Conservation (phyloP, 2,888 invertebrate species). For the Drosophila macrothrix region DNA sequence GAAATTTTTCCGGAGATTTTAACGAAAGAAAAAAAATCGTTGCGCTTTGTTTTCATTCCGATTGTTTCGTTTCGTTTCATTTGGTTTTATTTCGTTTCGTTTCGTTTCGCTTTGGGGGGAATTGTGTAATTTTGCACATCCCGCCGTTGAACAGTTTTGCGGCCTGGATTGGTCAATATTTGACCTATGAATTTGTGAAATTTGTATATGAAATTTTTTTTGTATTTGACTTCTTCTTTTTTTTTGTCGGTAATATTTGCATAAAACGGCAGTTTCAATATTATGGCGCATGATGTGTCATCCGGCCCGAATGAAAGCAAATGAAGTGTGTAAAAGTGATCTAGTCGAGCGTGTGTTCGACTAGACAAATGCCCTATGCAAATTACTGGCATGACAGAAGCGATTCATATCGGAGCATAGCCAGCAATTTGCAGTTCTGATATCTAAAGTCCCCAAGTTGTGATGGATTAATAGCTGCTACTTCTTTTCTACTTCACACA, state of each 20-base stretch:
- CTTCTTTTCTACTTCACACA: not conserved
- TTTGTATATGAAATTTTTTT: conserved; percentile 44
- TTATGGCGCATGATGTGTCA: conserved; percentile 38
- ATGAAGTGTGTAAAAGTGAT: conserved; percentile 13
- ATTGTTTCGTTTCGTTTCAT: conserved; percentile 41
- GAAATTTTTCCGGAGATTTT: conserved; percentile 24
- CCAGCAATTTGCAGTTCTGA: not conserved
- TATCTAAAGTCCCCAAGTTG: not conserved
- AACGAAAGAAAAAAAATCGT: conserved; percentile 8
- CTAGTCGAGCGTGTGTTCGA: not conserved
- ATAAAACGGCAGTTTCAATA: conserved; percentile 61
- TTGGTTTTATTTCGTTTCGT: conserved; percentile 14
- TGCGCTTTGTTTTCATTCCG: conserved; percentile 34
- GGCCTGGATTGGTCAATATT: conserved; percentile 64
- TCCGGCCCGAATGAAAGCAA: conserved; percentile 18
- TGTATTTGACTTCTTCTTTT: conserved; percentile 6
- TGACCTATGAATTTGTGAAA: conserved; percentile 63
- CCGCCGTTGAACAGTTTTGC: conserved; percentile 18
- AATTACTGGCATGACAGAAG: not conserved
- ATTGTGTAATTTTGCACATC: conserved; percentile 71
- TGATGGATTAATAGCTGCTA: not conserved
- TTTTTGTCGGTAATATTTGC: conserved; percentile 46
- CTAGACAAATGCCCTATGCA: conserved; percentile 1
- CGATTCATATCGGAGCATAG: not conserved
- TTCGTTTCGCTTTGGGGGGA: conserved; percentile 17